Base-by-base conservation (phyloP, 2,797 vertebrate genomes). In the Harpagifer antarcticus region DNA sequence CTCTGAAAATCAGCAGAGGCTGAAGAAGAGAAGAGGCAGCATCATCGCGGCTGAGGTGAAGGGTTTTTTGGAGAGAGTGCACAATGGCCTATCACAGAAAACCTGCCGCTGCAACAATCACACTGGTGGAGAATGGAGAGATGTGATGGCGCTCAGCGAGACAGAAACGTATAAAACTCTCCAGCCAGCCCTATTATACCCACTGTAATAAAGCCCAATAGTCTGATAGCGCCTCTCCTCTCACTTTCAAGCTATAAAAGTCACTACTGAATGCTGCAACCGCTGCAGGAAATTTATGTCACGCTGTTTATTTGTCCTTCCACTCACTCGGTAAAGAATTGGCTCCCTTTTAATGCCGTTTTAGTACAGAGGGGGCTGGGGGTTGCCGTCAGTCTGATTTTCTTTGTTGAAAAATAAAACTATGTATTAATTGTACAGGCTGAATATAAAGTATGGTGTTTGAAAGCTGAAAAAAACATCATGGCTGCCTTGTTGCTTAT, bases 191-290 rank as follows among this genome's bases (percentile, higher is more conserved):
- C 91, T 87, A 92, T 93, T 94, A 93, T 90, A 91, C 65, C 85
- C 81, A 71, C 79, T 86, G 88, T 92, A 92, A 92, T 93, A 93
- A 94, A 93, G 89, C 88, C 82, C 87, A 92, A 93, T 93, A 92
- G 91, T 91, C 91, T 90, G 90, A 92, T 91, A 92, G 90, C 81
- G 84, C 77, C 90, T 83, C 87, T 88, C 82, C 83, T 91, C 89
- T 91, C 87, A 93, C 88, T 92, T 84, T 82, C 86, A 79, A 85
- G 88, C 85, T 76, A 93, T 93, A 91, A 93, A 94, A 90, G 92
- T 94, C 91, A 87, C 72, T 80, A 81, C 56, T 90, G 89, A 94
- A 90, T 82, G 88, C 83, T 47, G 78, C 80, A 75, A 71, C 74
- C 68, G 31, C 86, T 82, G 90, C 88, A 82, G 86, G 82, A 89